Base-by-base conservation (phyloP, 2,113 vertebrate species). In the Engraulis encrasicolus region DNA sequence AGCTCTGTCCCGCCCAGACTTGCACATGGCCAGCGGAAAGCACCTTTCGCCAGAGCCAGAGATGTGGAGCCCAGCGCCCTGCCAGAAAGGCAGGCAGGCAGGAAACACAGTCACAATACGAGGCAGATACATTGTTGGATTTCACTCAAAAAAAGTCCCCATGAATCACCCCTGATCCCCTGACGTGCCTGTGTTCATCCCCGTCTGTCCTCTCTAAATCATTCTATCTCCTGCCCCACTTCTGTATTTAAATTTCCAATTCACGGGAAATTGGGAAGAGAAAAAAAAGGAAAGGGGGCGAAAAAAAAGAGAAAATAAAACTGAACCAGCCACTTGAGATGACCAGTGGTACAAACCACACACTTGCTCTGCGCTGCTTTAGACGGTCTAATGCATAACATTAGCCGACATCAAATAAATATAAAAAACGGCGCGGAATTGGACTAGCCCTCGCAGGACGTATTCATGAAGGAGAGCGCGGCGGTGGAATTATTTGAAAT, bases 131-230 rank as follows among this genome's bases (percentile, higher is more conserved):
- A 58, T 4, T 40, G 11, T n/a, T 48, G 18, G 50, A 9, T 78
- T 81, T 82, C 85, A 82, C n/a, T n/a, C n/a, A n/a, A n/a, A n/a
- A n/a, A n/a, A n/a, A 31, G 38, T 84, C 85, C 80, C 15, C 79
- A 61, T 84, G 38, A 61, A 82, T 84, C 58, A 38, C 58, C 50
- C 12, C 3, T 19, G 11, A n/a, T n/a, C n/a, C n/a, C n/a, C n/a
- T n/a, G n/a, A n/a, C 37, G 40, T 66, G 2, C n/a, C 19, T 52
- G 38, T 36, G 50, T 52, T 11, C 19, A 15, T 52, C 12, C n/a
- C n/a, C n/a, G n/a, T n/a, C n/a, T n/a, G n/a, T n/a, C n/a, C n/a
- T n/a, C n/a, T n/a, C n/a, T n/a, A 20, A 81, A 80, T 54, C 74
- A 17, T 36, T 80, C 81, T 31, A 74, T 74, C 66, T 1, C 50